Evolutionary conservation across 2,888 invertebrate genomes (phyloP), one percentile per base, ranked within the genome.

Genomic region (Drosophila emarginata): DNA sequence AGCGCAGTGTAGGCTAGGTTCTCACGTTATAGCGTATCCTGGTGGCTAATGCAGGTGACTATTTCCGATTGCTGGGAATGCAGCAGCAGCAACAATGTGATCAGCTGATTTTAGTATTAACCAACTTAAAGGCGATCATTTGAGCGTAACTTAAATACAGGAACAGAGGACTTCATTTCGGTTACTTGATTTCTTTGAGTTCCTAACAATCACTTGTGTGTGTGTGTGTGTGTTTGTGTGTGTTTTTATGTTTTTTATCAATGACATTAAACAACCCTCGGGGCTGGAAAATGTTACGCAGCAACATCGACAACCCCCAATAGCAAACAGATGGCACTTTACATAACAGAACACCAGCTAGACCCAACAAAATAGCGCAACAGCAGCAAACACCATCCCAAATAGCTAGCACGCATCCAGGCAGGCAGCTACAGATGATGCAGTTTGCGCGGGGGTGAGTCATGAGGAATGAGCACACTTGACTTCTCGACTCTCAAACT

Each of bases 321-420:
- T 37, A 14, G 21, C 26, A 60, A 60, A 50, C 74, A 72, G 67
- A 67, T 73, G 74, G 61, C 54, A 45, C 37, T 57, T 36, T 50
- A 50, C 53, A 40, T 45, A 45, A 45, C 45, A 51, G 36, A 26
- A 57, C 12, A 37, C 14, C 36, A 56, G 50, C 23, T 39, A 54
- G 2, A 45, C 21, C 21, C 40, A 59, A 64, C 26, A 57, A 61
- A 58, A 60, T 72, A 64, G 72, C 36, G 26, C 45, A 18, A 26
- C 32, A 9, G 32, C 18, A 23, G 36, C 54, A 36, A 36, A 36
- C 54, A 54, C 32, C 32, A 36, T 54, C 28, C 32, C 32, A 54
- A 32, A 36, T 18, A 54, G 53, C n/a, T 32, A 32, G 56, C 58
- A 57, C 56, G 18, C 32, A 36, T 14, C 37, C 50, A 57, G 28